Conservation (phyloP, 2,113 vertebrate species). For the Ameiurus melas region DNA sequence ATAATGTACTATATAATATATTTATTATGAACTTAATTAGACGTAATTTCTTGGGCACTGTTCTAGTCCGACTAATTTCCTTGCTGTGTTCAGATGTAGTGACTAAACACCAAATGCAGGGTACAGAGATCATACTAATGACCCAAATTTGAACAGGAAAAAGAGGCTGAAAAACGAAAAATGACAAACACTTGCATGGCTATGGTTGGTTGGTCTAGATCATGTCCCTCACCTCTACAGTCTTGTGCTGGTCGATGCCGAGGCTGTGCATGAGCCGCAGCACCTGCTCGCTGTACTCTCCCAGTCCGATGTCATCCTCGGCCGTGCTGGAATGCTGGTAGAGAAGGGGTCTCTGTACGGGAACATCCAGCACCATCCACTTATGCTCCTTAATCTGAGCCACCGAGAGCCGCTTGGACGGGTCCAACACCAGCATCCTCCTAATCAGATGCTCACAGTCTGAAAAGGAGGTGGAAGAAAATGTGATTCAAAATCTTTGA, state of each 20-base stretch:
- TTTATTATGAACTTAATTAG: neutral
- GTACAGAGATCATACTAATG: neutral
- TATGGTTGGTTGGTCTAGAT: neutral
- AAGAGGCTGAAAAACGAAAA: neutral
- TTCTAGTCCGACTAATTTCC: neutral
- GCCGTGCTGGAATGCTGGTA: slow-evolving; percentile 77
- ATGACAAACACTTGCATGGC: no score
- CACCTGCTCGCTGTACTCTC: slow-evolving; percentile 94
- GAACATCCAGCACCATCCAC: slow-evolving; percentile 93
- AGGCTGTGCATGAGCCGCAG: slow-evolving; percentile 96
- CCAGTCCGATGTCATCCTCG: slow-evolving; percentile 79
- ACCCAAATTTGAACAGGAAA: neutral
- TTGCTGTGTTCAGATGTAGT: neutral
- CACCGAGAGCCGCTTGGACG: slow-evolving; percentile 88
- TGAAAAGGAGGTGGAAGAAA: slow-evolving; percentile 55
- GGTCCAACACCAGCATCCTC: slow-evolving; percentile 95
- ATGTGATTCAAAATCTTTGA: neutral
- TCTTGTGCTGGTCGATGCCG: slow-evolving; percentile 97
- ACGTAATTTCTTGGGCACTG: neutral
- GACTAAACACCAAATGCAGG: neutral
- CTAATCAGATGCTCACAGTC: slow-evolving; percentile 98
- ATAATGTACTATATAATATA: neutral
- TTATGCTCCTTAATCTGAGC: slow-evolving; percentile 97
- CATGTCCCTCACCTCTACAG: slow-evolving; percentile 83
- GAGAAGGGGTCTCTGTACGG: slow-evolving; percentile 83